These are phyloP conservation scores for Dallia pectoralis DNA, from an alignment of 2,797 vertebrate genomes.

Conservation along the genomic window DNA sequence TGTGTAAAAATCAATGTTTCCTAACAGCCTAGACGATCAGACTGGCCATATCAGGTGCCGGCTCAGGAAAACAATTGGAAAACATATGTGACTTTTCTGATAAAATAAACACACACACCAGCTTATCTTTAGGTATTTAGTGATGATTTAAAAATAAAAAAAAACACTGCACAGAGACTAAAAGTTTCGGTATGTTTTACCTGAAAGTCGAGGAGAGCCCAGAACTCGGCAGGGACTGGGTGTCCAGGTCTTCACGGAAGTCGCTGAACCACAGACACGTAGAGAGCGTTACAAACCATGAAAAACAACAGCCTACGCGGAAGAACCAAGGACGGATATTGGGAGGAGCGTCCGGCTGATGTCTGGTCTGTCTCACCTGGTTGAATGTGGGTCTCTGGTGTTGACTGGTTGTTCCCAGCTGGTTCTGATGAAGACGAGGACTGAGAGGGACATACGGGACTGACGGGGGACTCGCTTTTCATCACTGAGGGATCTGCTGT, in stretches of 20 bases:
- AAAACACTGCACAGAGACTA: neutral
- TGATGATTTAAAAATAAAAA: neutral
- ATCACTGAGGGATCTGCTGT: conserved; percentile 61
- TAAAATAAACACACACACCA: no score
- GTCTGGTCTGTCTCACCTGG: conserved; percentile 64
- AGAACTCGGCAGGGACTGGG: conserved; percentile 65
- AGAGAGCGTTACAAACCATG: neutral
- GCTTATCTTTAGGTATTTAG: neutral
- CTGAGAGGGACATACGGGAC: conserved; percentile 70
- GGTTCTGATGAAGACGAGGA: conserved; percentile 55
- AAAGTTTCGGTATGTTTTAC: conserved; percentile 53
- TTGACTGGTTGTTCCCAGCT: conserved; percentile 49
- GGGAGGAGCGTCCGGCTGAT: neutral
- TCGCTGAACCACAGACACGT: conserved; percentile 37
- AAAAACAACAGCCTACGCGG: neutral
- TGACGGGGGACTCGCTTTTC: conserved; percentile 60
- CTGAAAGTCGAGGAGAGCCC: conserved; percentile 69
- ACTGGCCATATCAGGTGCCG: no score
- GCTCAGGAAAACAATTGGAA: no score
- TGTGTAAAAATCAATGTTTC: no score
- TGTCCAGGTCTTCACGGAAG: conserved; percentile 71
- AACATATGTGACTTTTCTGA: no score
- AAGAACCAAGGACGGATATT: neutral
- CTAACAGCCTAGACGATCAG: no score
- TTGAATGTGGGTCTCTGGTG: conserved; percentile 65